Evolutionary conservation across 1,140 invertebrate species (phyloP).

Genomic region (Dendroctonus valens): DNA sequence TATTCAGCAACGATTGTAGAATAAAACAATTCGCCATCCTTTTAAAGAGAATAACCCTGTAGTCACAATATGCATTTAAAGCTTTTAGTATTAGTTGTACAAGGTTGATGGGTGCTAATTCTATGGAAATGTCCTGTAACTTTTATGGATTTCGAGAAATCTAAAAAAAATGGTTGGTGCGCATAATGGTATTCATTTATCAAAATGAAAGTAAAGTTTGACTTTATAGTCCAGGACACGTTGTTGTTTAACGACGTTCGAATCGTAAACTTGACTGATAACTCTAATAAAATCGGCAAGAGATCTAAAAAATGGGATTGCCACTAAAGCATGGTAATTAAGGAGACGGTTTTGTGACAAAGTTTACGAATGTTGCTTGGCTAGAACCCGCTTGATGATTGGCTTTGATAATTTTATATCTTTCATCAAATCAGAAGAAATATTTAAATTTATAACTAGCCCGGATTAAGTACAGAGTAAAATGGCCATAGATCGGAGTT

Average conservation of each 20-base stretch:
- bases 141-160: constrained; percentile 21
- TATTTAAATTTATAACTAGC: too few species aligned
- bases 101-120: constrained; percentile 27
- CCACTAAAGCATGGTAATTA: constrained; percentile 3
- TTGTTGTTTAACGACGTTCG: constrained; percentile 16
- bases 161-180: constrained; percentile 11
- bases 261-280: constrained; percentile 14
- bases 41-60: constrained; percentile 9
- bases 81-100: constrained; percentile 6
- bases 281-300: constrained; percentile 6
- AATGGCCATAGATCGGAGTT: too few species aligned
- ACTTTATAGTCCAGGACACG: constrained; percentile 16
- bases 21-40: not conserved
- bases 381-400: too few species aligned
- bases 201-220: constrained; percentile 21
- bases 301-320: not conserved
- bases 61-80: constrained; percentile 10
- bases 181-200: constrained; percentile 12
- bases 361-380: too few species aligned
- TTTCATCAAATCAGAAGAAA: too few species aligned
- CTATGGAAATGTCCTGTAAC: constrained; percentile 15
- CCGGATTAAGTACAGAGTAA: too few species aligned
- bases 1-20: too few species aligned
- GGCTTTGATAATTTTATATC: too few species aligned
- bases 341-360: not conserved